Conservation (phyloP, 2,797 vertebrate genomes). For the Corythornis leucogaster region DNA sequence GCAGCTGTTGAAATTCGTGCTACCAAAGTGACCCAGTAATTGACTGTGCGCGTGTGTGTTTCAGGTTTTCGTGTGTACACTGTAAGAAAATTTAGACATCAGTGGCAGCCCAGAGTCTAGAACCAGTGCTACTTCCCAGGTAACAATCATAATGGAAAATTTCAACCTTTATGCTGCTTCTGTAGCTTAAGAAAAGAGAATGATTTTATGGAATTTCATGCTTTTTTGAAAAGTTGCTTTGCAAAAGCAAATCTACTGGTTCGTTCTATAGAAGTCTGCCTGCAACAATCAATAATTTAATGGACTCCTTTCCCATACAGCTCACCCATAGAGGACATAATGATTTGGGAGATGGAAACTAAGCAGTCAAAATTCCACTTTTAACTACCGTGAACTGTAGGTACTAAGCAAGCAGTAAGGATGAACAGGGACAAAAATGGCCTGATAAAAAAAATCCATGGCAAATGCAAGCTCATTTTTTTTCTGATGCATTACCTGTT, state of each 20-base stretch:
- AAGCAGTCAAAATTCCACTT: neutral
- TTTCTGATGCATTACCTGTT: neutral
- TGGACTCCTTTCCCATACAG: slow-evolving; percentile 24
- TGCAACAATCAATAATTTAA: slow-evolving; percentile 50
- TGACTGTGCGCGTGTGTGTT: slow-evolving; percentile 87
- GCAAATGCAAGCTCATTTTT: neutral
- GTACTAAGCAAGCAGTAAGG: neutral
- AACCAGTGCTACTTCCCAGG: slow-evolving; percentile 87
- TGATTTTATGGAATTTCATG: slow-evolving; percentile 75
- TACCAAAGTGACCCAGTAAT: slow-evolving; percentile 80
- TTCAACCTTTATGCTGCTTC: slow-evolving; percentile 85
- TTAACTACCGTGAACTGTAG: neutral
- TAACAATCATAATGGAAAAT: slow-evolving; percentile 85
- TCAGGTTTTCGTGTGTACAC: slow-evolving; percentile 88
- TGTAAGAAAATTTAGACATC: slow-evolving; percentile 89
- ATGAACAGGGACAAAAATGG: neutral
- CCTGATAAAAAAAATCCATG: neutral
- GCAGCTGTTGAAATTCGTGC: slow-evolving; percentile 68
- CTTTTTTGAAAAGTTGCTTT: slow-evolving; percentile 68
- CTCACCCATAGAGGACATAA: neutral
- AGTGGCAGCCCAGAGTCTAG: slow-evolving; percentile 88
- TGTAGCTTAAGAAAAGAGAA: slow-evolving; percentile 87
- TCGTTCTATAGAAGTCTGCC: slow-evolving; percentile 56
- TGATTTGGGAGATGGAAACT: slow-evolving; percentile 21
- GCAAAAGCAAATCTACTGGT: slow-evolving; percentile 75